Evolutionary conservation across 2,113 vertebrate genomes (phyloP).

Genomic region (Hypocryptadius cinnamomeus): DNA sequence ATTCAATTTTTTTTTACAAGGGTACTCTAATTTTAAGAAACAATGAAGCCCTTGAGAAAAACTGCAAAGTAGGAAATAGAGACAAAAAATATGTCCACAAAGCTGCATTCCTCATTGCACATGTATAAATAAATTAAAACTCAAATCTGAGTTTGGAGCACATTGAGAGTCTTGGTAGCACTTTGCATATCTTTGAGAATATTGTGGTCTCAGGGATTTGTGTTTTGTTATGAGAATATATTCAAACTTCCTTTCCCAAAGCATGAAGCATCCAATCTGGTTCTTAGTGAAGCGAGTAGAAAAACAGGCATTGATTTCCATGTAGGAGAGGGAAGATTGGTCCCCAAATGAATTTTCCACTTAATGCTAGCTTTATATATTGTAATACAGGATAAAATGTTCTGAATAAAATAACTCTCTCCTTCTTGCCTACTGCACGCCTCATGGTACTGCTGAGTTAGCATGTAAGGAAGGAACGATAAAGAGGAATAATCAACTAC

Average conservation of each 20-base stretch:
- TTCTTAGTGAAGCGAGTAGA: not conserved
- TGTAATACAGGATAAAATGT: not conserved
- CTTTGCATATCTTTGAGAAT: not conserved
- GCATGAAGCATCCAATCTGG: not conserved
- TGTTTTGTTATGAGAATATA: not conserved
- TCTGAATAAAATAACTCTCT: not conserved
- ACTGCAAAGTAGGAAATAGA: not conserved
- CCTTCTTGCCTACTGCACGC: not conserved
- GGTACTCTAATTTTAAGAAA: not conserved
- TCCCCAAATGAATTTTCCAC: not conserved
- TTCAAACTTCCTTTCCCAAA: not conserved
- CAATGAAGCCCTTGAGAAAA: not conserved
- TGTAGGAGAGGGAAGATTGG: not conserved
- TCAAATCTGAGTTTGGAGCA: not conserved
- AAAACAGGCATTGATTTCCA: not conserved
- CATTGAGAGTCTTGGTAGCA: not conserved
- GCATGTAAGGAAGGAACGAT: not conserved
- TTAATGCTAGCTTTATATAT: not conserved
- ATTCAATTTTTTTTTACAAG: not conserved
- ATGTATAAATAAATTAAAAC: not conserved
- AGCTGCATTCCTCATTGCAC: not conserved
- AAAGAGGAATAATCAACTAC: slow-evolving; percentile 11
- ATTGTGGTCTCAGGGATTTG: not conserved
- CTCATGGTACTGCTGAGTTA: not conserved
- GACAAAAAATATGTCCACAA: not conserved